phyloP scores from a whole-genome alignment of 2,888 invertebrate genomes.

The Synanthedon myopaeformis region DNA sequence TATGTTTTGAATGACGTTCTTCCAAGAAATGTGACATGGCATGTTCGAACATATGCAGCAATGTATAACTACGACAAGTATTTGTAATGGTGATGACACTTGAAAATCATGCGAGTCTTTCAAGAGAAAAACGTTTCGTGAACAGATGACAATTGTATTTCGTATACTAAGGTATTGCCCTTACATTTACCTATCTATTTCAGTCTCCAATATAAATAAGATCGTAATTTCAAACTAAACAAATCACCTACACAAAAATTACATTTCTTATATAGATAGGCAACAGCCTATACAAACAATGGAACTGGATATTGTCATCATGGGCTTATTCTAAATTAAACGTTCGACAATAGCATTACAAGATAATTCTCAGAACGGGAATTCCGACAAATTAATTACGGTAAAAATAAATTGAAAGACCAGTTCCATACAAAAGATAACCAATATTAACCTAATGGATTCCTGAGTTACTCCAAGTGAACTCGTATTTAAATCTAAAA shows the following conservation, averaged over 20 bases:
- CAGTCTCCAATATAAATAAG: too few relatives aligned
- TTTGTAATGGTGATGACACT: not conserved
- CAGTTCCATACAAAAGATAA: slow-evolving; percentile 44
- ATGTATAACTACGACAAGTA: not conserved
- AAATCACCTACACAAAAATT: too few relatives aligned
- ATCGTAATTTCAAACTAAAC: too few relatives aligned
- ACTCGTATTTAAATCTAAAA: slow-evolving; percentile 59
- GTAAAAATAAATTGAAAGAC: slow-evolving; percentile 28
- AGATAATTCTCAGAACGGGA: slow-evolving; percentile 11
- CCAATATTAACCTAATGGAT: slow-evolving; percentile 59
- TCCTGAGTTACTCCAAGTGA: slow-evolving; percentile 50
- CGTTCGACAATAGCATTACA: not conserved
- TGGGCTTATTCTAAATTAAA: too few relatives aligned
- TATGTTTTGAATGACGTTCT: slow-evolving; percentile 43
- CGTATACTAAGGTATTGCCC: too few relatives aligned
- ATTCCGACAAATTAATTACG: slow-evolving; percentile 34
- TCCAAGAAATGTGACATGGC: slow-evolving; percentile 12
- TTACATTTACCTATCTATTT: too few relatives aligned
- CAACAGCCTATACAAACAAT: too few relatives aligned
- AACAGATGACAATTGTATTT: too few relatives aligned
- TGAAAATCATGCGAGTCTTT: not conserved
- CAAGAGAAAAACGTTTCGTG: too few relatives aligned
- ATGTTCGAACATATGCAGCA: not conserved
- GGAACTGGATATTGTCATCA: too few relatives aligned
- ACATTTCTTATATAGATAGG: too few relatives aligned